These are phyloP conservation scores for Micromesistius poutassou DNA, from an alignment of 2,797 vertebrate genomes.

Conservation along the genomic window DNA sequence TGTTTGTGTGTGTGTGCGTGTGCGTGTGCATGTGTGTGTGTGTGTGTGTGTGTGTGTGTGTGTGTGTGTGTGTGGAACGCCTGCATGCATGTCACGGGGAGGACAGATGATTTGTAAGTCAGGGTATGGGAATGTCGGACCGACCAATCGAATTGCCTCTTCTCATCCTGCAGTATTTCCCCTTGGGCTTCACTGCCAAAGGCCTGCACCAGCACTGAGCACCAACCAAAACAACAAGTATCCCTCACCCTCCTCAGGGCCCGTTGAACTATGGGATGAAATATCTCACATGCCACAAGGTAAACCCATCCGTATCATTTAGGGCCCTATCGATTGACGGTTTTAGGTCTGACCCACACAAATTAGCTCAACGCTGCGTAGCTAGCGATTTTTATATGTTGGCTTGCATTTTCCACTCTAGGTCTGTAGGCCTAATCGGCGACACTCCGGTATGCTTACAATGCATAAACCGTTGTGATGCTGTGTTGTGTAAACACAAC, in stretches of 20 bases:
- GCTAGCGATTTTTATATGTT: not conserved
- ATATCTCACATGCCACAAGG: not conserved
- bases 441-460: not conserved
- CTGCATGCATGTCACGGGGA: constrained; percentile 25
- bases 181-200: not conserved
- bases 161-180: constrained; percentile 25
- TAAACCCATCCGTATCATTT: no score
- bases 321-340: no score
- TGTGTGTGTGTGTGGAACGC: constrained; percentile 6
- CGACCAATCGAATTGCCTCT: constrained; percentile 22
- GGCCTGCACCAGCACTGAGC: constrained; percentile 27
- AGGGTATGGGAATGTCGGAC: constrained; percentile 8
- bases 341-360: not conserved
- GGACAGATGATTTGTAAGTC: constrained; percentile 26
- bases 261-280: not conserved
- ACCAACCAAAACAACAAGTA: constrained; percentile 31
- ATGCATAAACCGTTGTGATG: constrained; percentile 4
- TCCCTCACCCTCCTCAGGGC: not conserved
- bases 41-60: not conserved
- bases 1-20: not conserved
- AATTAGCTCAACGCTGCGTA: not conserved
- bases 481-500: constrained; percentile 12
- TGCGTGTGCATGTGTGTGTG: not conserved
- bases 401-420: constrained; percentile 12
- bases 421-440: not conserved